Percentiles rank a stretch among this genome's conserved stretches.
phyloP scores from a whole-genome alignment of 2,113 vertebrate genomes.

The Hippopotamus amphibius region DNA sequence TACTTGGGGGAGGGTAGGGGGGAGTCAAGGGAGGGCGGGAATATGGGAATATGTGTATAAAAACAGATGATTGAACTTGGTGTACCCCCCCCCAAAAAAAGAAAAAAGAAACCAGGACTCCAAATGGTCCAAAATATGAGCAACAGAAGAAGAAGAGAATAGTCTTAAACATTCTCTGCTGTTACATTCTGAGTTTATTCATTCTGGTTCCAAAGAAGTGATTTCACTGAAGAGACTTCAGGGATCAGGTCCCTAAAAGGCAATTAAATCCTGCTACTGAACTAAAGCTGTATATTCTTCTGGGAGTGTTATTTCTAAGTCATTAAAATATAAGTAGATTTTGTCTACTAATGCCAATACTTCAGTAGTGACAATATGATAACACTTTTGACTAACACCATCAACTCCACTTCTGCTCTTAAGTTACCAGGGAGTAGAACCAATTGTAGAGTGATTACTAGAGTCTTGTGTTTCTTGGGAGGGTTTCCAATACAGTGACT shows the following conservation, averaged over 20 bases:
- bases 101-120: too few relatives aligned
- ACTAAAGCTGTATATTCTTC: background rate
- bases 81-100: too few relatives aligned
- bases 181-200: constrained; percentile 46
- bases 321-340: constrained; percentile 40
- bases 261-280: constrained; percentile 42
- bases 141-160: background rate
- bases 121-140: constrained; percentile 20
- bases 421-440: background rate
- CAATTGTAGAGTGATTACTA: background rate
- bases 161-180: constrained; percentile 28
- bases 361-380: constrained; percentile 4
- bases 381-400: constrained; percentile 29
- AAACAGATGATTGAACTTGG: too few relatives aligned
- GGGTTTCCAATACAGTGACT: background rate
- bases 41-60: too few relatives aligned
- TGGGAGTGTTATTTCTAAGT: constrained; percentile 40
- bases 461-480: background rate
- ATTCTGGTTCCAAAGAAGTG: constrained; percentile 6
- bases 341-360: constrained; percentile 8
- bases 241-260: background rate
- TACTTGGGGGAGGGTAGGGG: too few relatives aligned
- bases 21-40: too few relatives aligned
- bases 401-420: background rate
- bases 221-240: constrained; percentile 28